phyloP scores from a whole-genome alignment of 2,113 vertebrate genomes.

The Epinephelus cyanopodus region DNA sequence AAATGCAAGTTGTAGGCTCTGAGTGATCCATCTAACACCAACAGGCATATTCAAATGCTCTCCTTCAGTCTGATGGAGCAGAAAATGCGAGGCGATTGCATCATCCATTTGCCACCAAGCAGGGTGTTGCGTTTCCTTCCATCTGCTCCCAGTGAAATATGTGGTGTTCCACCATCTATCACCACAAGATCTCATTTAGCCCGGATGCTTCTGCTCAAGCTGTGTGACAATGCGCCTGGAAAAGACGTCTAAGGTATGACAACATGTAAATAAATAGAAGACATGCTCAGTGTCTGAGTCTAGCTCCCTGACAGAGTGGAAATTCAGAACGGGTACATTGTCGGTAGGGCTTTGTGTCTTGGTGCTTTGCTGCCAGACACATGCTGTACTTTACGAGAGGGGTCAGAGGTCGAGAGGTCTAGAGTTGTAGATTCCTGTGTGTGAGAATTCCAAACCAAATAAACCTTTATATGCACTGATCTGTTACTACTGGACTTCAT shows the following conservation, averaged over 20 bases:
- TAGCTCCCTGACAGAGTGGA: background rate
- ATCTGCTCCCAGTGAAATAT: constrained; percentile 66
- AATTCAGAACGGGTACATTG: background rate
- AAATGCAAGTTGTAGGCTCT: constrained; percentile 14
- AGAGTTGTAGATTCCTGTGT: background rate
- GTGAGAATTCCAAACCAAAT: background rate
- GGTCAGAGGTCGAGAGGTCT: background rate
- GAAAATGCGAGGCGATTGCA: constrained; percentile 62
- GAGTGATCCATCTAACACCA: constrained; percentile 54
- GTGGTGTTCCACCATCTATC: constrained; percentile 58
- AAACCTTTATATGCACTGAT: background rate
- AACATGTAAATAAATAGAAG: constrained; percentile 40
- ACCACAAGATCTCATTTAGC: constrained; percentile 42
- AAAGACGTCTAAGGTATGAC: constrained; percentile 32
- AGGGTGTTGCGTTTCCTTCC: constrained; percentile 61
- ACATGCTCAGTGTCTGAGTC: constrained; percentile 3
- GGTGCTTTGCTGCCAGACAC: background rate
- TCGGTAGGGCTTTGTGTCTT: background rate
- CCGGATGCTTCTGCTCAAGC: constrained; percentile 41
- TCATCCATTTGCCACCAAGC: constrained; percentile 66
- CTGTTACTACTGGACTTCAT: background rate
- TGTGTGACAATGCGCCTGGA: constrained; percentile 39
- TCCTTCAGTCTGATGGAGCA: constrained; percentile 61
- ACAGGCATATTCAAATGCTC: constrained; percentile 48
- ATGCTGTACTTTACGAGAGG: background rate